Base-by-base conservation (phyloP, 2,888 invertebrate species). In the Callimorpha dominula region DNA sequence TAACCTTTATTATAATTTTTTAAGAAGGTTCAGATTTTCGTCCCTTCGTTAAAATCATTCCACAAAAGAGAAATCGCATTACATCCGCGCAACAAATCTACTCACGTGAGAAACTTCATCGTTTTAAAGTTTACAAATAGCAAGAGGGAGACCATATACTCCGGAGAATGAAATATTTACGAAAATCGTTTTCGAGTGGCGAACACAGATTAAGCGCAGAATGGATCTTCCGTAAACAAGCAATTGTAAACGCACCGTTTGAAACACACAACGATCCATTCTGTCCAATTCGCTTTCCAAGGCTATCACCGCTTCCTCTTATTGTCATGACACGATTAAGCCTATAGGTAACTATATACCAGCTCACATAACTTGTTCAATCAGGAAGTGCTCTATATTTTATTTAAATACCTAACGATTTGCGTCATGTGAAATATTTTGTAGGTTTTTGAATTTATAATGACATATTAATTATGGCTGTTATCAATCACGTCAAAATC, bases 361-460 rank as follows among this genome's bases (percentile, higher is more conserved):
- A 72, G 73, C 76, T 9, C 60, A 60, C 60, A 60, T 73, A 82
- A 83, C 82, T 76, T 52, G 84, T 81, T 80, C 66, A 57, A 78
- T 74, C 85, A 86, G 88, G 88, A 88, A 88, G 84, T 86, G 82
- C 75, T 85, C 84, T 73, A 87, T 73, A 83, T 84, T 77, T 76
- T 81, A 78, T 78, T 78, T 66, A 71, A 73, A 79, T 77, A 76
- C 77, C 52, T 79, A 73, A 75, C 62, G 17, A 65, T 81, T 75
- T 79, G 74, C 76, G 84, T 84, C 84, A 78, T 74, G 78, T 77
- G 74, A 52, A 77, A 74, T 43, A 73, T 73, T 77, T 81, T 79
- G 77, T 79, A 68, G 68, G 65, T 81, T 75, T 70, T 63, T 69
- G 68, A 64, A 70, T 78, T 49, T 78, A 75, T 77, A 81, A 72